Evolutionary conservation across 2,113 vertebrate species (phyloP).

Genomic region (Strix uralensis): DNA sequence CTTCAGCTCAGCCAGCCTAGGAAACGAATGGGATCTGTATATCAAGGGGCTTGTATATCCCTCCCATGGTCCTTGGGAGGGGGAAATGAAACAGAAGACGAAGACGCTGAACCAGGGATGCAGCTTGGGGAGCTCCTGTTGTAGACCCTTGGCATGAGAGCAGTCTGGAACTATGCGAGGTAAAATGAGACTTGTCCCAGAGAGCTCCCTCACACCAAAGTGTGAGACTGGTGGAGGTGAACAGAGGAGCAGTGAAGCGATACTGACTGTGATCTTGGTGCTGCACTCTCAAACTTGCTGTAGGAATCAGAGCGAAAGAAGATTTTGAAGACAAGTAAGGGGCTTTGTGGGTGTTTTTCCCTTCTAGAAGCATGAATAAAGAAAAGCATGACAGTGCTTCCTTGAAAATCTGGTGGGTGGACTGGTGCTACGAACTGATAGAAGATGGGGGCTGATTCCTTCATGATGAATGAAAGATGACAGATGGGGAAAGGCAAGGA

Average conservation of each 20-base stretch:
- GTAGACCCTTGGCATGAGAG: neutral
- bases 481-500: slow-evolving; percentile 52
- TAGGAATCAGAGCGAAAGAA: neutral
- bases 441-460: slow-evolving; percentile 27
- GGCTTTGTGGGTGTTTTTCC: neutral
- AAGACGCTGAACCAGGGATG: neutral
- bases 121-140: neutral
- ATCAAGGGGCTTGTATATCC: neutral
- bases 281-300: neutral
- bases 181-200: neutral
- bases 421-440: slow-evolving; percentile 23
- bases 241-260: neutral
- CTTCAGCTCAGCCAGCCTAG: neutral
- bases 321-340: neutral
- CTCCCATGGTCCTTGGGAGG: neutral
- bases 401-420: slow-evolving; percentile 56
- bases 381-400: neutral
- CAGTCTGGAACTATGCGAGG: neutral
- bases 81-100: neutral
- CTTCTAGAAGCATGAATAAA: slow-evolving; percentile 8
- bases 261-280: neutral
- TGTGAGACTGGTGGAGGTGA: neutral
- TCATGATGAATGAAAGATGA: slow-evolving; percentile 35
- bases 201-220: neutral
- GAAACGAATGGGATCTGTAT: neutral